Base-by-base conservation (phyloP, 2,888 invertebrate genomes). In the Teleogryllus oceanicus region DNA sequence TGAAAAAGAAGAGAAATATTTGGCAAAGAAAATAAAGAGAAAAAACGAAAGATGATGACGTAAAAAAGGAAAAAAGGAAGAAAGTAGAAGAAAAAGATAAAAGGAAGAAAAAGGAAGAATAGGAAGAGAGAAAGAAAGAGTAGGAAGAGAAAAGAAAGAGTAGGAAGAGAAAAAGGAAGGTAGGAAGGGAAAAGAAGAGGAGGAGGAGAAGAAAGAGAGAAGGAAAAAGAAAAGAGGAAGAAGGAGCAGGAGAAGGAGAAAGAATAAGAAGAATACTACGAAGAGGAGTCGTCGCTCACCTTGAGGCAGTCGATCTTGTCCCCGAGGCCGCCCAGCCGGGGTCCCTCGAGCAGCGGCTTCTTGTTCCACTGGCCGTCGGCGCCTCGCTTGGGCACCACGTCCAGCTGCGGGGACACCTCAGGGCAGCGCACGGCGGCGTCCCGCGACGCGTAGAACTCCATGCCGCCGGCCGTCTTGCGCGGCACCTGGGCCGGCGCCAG, bases 251-350 rank as follows among this genome's bases (percentile, higher is more conserved):
- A 11, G 1, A 10, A n/a, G n/a, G 1, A n/a, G 8, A 74, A 74
- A 10, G 11, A 10, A 8, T 3, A 74, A 74, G n/a, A n/a, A 8
- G n/a, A n/a, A 8, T 3, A 74, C 3, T 2, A 74, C 2, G 74
- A 74, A 10, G 20, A 1, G 74, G 0, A 74, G 13, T 8, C 8
- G 37, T 0, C 37, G 37, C 24, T 13, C 86, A 77, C 77, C 49
- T 93, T 93, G 50, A 92, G 90, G 84, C 94, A 94, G 83, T 92
- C 92, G 24, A 94, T 91, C 87, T 93, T 92, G 83, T 92, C 91
- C 0, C 94, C 94, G 37, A 94, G 86, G 2, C 91, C 91, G 81
- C 87, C 87, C 0, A 94, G 86, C 80, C 92, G 88, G 0, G 87
- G 88, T 12, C 85, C 80, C 78, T 85, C 82, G 0, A 85, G 83